Evolutionary conservation across 2,888 invertebrate genomes (phyloP), one percentile per base, ranked within the genome.

Genomic region (Spilosoma lubricipeda): DNA sequence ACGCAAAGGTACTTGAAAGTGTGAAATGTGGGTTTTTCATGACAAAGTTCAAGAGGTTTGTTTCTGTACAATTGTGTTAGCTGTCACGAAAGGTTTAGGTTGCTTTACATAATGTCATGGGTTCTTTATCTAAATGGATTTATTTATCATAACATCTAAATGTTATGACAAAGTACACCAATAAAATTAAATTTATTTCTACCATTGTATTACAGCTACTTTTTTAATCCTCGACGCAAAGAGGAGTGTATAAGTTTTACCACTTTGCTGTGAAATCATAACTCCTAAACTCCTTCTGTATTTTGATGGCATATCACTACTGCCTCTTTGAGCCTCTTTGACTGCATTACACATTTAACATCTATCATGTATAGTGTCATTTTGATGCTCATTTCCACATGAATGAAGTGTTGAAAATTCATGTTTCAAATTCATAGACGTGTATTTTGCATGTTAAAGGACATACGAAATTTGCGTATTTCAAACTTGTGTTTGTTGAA

Each of bases 1-100:
- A 87, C 83, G 88, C 88, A 84, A 86, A 73, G 70, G 67, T 63
- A 66, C 63, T 63, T 63, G 63, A 63, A 65, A 68, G 73, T 76
- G 68, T 72, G 72, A 75, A 73, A 80, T 76, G 77, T 76, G 70
- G 76, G 66, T 70, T 73, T 76, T 75, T 64, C 70, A 70, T 72
- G 66, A 63, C 67, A 63, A 39, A 30, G 65, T 72, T 72, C 56
- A 69, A 68, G 48, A 67, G 48, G 72, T 52, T 33, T 66, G 64
- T 45, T 52, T 36, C 45, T 67, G 42, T 67, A 45, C 63, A 63
- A 71, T 71, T 71, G 74, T 74, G 70, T 70, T 74, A 74, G 67
- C 36, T 71, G 67, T 36, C 45, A 59, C 56, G 59, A 42, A 33
- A 56, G 36, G 13, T 52, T 56, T 69, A 36, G 36, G 8, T 69